phyloP scores from a whole-genome alignment of 37 sponge, comb jelly and placozoan genomes.

The Lycopodina hypogea region DNA sequence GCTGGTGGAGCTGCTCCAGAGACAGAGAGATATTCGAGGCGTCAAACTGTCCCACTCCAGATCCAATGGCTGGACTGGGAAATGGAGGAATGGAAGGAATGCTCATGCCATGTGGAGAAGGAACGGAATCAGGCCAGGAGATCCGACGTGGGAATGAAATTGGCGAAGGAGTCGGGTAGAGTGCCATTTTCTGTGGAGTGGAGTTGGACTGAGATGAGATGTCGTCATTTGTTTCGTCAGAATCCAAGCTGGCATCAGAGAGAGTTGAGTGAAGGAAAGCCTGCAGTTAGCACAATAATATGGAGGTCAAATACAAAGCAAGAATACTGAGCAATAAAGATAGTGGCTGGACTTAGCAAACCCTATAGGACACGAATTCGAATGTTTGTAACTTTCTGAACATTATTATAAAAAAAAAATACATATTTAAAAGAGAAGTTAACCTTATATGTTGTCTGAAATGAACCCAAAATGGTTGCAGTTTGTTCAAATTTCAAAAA shows the following conservation, averaged over 20 bases:
- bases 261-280: slow-evolving; percentile 16
- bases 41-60: not conserved
- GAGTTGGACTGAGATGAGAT: not conserved
- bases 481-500: no score
- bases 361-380: no score
- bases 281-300: not conserved
- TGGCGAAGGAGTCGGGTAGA: slow-evolving; percentile 41
- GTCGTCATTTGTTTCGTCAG: slow-evolving; percentile 3
- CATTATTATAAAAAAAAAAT: no score
- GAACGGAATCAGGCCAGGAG: slow-evolving; percentile 15
- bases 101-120: slow-evolving; percentile 34
- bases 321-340: no score
- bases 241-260: not conserved
- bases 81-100: slow-evolving; percentile 67
- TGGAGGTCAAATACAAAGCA: no score
- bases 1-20: slow-evolving; percentile 27
- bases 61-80: slow-evolving; percentile 18
- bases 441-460: no score
- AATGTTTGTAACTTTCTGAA: no score
- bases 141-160: slow-evolving; percentile 42
- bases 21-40: slow-evolving; percentile 22
- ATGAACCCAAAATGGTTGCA: no score
- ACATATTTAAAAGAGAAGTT: no score
- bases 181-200: slow-evolving; percentile 3
- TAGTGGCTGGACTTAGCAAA: no score